Evolutionary conservation across 2,888 invertebrate genomes (phyloP).

Genomic region (Epinotia brunnichana): DNA sequence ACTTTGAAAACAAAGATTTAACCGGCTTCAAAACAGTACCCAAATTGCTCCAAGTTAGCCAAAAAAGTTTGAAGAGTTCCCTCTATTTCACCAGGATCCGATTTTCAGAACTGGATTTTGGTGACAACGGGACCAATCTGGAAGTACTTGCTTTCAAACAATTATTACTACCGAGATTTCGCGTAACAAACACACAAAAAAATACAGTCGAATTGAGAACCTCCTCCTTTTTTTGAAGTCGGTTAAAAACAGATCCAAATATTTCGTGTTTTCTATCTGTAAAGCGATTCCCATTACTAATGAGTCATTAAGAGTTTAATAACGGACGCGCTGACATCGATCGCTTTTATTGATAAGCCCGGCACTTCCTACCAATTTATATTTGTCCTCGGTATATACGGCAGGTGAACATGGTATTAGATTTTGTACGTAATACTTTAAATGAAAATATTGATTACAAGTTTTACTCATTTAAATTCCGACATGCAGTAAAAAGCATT

Average conservation of each 20-base stretch:
- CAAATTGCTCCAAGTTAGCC: too few relatives aligned
- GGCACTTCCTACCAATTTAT: constrained; percentile 64
- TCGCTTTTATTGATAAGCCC: constrained; percentile 60
- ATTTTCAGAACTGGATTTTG: too few relatives aligned
- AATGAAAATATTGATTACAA: constrained; percentile 19
- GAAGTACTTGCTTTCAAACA: too few relatives aligned
- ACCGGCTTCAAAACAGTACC: too few relatives aligned
- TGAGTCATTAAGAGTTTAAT: constrained; percentile 56
- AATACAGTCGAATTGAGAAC: too few relatives aligned
- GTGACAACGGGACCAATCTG: too few relatives aligned
- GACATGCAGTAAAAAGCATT: background rate
- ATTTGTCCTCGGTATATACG: constrained; percentile 39
- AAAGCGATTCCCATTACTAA: constrained; percentile 54
- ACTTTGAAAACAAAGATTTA: too few relatives aligned
- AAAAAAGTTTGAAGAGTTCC: too few relatives aligned
- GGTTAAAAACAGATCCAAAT: constrained; percentile 24
- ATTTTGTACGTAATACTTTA: constrained; percentile 8
- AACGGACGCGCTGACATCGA: constrained; percentile 53
- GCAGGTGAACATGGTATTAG: constrained; percentile 30
- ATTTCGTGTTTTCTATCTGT: constrained; percentile 41
- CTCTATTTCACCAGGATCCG: too few relatives aligned
- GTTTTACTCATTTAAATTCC: background rate
- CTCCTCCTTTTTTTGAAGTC: too few relatives aligned
- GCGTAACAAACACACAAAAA: too few relatives aligned
- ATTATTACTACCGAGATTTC: too few relatives aligned